Evolutionary conservation across 2,888 invertebrate genomes (phyloP).

Genomic region (Heterodera filipjevi): DNA sequence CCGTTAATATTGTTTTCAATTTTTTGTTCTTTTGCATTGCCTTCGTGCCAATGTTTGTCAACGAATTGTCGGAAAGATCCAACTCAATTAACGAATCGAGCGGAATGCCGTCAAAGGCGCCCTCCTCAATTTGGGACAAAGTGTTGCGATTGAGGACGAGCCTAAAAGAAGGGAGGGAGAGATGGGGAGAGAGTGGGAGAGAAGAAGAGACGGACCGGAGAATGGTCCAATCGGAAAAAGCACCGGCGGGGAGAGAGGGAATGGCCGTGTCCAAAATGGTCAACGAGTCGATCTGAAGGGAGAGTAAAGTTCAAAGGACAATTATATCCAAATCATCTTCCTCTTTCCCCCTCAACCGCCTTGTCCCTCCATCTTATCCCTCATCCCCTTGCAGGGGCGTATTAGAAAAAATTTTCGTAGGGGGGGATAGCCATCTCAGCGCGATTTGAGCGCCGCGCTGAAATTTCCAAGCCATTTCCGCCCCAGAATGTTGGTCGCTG

Average conservation of each 20-base stretch:
- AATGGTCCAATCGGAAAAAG: slow-evolving; percentile 51
- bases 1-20: background rate
- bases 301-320: background rate
- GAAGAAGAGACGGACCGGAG: background rate
- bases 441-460: too few relatives aligned
- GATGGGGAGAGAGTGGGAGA: slow-evolving; percentile 30
- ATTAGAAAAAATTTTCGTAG: too few relatives aligned
- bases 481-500: too few relatives aligned
- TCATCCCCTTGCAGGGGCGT: too few relatives aligned
- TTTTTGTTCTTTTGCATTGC: background rate
- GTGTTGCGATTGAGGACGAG: slow-evolving; percentile 64
- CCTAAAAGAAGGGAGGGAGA: slow-evolving; percentile 57
- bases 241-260: slow-evolving; percentile 55
- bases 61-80: slow-evolving; percentile 63
- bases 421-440: too few relatives aligned
- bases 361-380: too few relatives aligned
- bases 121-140: slow-evolving; percentile 54
- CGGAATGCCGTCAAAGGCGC: slow-evolving; percentile 62
- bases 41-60: slow-evolving; percentile 43
- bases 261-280: slow-evolving; percentile 64
- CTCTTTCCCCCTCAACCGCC: background rate
- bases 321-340: background rate
- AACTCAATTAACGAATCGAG: slow-evolving; percentile 62
- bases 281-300: slow-evolving; percentile 63
- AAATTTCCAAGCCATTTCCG: too few relatives aligned